Conservation (phyloP, 2,797 vertebrate genomes). For the Liparis tanakae region DNA sequence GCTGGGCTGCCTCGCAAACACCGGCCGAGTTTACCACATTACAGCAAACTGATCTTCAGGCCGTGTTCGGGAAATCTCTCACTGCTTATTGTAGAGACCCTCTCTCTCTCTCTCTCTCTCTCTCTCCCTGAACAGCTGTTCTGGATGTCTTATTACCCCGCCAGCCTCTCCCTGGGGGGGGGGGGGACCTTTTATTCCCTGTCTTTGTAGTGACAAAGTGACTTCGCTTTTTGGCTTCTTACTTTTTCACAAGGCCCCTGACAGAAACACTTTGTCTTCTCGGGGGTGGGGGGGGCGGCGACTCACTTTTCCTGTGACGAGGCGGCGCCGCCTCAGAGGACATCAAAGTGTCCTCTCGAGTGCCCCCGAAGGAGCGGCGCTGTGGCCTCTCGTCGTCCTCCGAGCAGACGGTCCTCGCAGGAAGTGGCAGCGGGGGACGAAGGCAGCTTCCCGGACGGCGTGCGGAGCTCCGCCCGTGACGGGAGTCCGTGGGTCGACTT, state of each 20-base stretch:
- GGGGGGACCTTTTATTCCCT: conserved; percentile 12
- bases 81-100: conserved; percentile 37
- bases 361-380: conserved; percentile 7
- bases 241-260: conserved; percentile 21
- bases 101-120: conserved; percentile 4
- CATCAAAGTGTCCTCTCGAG: conserved; percentile 26
- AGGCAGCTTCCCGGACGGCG: conserved; percentile 44
- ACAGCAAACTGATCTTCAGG: conserved; percentile 63
- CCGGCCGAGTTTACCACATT: conserved; percentile 63
- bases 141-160: conserved; percentile 40
- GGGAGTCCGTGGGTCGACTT: too few relatives aligned
- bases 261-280: conserved; percentile 30
- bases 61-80: conserved; percentile 60
- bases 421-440: conserved; percentile 25
- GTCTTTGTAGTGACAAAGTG: conserved; percentile 37
- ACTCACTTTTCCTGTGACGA: conserved; percentile 12
- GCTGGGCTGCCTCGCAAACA: conserved; percentile 74
- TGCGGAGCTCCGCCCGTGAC: conserved; percentile 3
- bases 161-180: background rate
- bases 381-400: background rate
- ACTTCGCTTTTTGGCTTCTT: conserved; percentile 33
- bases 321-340: conserved; percentile 8
- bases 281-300: background rate
- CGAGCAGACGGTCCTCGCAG: conserved; percentile 29
- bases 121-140: conserved; percentile 64